Evolutionary conservation across 2,888 invertebrate genomes (phyloP).

Genomic region (Byasa hedistus): DNA sequence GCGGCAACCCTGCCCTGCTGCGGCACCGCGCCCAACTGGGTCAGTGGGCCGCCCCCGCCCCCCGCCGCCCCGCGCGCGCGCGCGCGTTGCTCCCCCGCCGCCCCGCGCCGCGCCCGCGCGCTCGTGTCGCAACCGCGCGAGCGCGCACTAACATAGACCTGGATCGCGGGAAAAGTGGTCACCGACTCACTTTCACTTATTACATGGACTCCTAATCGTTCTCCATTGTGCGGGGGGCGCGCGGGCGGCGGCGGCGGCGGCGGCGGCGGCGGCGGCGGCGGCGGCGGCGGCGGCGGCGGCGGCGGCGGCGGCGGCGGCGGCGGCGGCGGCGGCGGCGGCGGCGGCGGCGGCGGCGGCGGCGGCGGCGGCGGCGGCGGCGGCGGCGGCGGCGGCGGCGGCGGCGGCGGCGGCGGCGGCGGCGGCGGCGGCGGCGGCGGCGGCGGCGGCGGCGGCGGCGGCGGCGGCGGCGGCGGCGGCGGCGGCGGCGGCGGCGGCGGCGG

Average conservation of each 20-base stretch:
- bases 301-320: slow-evolving; percentile 75
- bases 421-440: slow-evolving; percentile 67
- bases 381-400: slow-evolving; percentile 75
- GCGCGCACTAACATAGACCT: slow-evolving; percentile 92
- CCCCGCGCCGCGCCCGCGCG: slow-evolving; percentile 56
- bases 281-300: slow-evolving; percentile 75
- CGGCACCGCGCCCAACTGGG: slow-evolving; percentile 87
- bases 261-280: slow-evolving; percentile 78
- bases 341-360: slow-evolving; percentile 42
- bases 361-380: slow-evolving; percentile 78
- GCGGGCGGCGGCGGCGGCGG: slow-evolving; percentile 68
- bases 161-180: slow-evolving; percentile 95
- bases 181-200: slow-evolving; percentile 93
- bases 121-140: slow-evolving; percentile 78
- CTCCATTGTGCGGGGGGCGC: slow-evolving; percentile 83
- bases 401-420: slow-evolving; percentile 74
- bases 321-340: no score
- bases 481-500: slow-evolving; percentile 74
- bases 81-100: slow-evolving; percentile 50
- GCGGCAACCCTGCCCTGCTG: slow-evolving; percentile 81
- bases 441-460: slow-evolving; percentile 53
- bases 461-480: slow-evolving; percentile 78
- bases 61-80: slow-evolving; percentile 75
- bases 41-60: slow-evolving; percentile 87
- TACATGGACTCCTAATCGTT: slow-evolving; percentile 88